phyloP scores from a whole-genome alignment of 2,888 invertebrate genomes.

The Dicyrtomina minuta region DNA sequence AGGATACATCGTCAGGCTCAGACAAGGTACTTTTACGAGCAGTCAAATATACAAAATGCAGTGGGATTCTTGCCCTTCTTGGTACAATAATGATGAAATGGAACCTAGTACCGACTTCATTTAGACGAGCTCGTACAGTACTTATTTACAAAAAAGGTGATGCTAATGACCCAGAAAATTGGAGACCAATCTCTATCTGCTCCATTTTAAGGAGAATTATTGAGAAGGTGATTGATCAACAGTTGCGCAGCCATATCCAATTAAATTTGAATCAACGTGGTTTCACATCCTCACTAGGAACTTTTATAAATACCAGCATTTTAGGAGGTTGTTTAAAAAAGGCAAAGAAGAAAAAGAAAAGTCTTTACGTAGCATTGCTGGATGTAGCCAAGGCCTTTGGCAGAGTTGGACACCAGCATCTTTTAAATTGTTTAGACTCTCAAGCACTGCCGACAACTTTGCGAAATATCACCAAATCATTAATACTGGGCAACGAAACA shows the following conservation, averaged over 20 bases:
- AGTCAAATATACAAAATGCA: too few relatives aligned
- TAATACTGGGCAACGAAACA: too few relatives aligned
- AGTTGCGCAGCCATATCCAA: neutral
- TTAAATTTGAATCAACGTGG: constrained; percentile 13
- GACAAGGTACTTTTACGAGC: too few relatives aligned
- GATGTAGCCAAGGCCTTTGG: constrained; percentile 9
- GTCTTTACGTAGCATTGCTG: neutral
- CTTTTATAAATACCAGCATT: neutral
- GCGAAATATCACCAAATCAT: constrained; percentile 2
- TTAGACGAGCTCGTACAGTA: neutral
- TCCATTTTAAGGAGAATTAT: neutral
- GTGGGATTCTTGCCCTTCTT: too few relatives aligned
- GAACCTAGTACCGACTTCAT: neutral
- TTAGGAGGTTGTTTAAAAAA: neutral
- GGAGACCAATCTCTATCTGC: constrained; percentile 14
- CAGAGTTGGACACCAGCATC: neutral
- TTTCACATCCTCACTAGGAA: neutral
- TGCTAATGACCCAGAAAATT: neutral
- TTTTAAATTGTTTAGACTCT: neutral
- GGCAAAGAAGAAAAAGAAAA: constrained; percentile 1
- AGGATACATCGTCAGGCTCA: too few relatives aligned
- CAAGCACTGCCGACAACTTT: neutral
- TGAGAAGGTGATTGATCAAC: neutral
- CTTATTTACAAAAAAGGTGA: neutral
- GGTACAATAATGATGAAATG: neutral